Evolutionary conservation across 1,140 invertebrate genomes (phyloP).

Genomic region (Kradibia gibbosae): DNA sequence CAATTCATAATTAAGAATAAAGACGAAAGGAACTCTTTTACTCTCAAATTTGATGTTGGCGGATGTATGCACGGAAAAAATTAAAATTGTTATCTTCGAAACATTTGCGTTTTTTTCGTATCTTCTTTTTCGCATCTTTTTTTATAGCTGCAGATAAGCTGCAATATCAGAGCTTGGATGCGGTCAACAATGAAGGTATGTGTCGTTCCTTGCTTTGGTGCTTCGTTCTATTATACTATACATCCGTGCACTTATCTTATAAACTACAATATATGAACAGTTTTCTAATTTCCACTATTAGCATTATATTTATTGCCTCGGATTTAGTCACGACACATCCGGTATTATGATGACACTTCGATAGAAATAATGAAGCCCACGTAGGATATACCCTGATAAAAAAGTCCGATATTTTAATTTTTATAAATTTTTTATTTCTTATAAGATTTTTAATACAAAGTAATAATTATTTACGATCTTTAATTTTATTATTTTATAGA

Average conservation of each 20-base stretch:
- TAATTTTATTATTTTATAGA: too few species aligned
- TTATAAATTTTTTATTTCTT: too few species aligned
- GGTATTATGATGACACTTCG: neutral
- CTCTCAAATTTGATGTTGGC: neutral
- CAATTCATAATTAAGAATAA: neutral
- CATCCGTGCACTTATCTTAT: neutral
- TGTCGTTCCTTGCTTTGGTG: constrained; percentile 50
- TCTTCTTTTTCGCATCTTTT: constrained; percentile 67
- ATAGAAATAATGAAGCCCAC: neutral
- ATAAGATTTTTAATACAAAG: too few species aligned
- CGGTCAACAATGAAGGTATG: constrained; percentile 78
- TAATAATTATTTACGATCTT: too few species aligned
- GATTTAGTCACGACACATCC: neutral
- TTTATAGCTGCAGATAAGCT: constrained; percentile 75
- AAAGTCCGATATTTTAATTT: neutral
- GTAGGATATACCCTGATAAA: neutral
- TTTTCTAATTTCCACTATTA: constrained; percentile 12
- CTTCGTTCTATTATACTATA: constrained; percentile 14
- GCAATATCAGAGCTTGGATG: constrained; percentile 78
- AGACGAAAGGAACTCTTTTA: neutral
- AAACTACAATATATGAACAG: neutral
- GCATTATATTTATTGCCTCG: constrained; percentile 15
- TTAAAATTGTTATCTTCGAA: constrained; percentile 23
- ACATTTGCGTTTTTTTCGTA: constrained; percentile 56
- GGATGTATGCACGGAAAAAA: neutral